Evolutionary conservation across 2,113 vertebrate genomes (phyloP), one percentile per base, ranked within the genome.

Genomic region (Spea bombifrons): DNA sequence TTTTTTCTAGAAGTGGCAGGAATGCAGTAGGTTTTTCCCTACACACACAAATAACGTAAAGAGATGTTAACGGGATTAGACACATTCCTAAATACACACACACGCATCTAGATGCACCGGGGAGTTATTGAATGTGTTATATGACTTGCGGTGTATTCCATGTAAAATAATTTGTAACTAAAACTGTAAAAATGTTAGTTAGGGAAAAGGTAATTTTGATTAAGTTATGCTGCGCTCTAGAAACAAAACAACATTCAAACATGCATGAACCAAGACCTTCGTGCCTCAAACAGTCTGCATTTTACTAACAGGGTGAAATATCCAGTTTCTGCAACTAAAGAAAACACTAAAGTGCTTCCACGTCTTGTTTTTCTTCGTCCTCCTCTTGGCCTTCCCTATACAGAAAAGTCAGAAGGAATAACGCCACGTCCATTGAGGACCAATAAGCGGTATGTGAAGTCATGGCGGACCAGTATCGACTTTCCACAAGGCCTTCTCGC

Each of bases 391-490:
- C 90, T 5, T 93, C 92, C 85, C 94, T 95, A 85, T 94, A 96
- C 89, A 98, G 95, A 89, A 99, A 99, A 74, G 96, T 97, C 77
- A 99, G 89, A 13, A 99, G 92, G 87, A 99, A 99, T 12, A 98
- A 94, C 0, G 97, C 96, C 7, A 99, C 93, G 75, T 99, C 97
- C 83, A 96, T 93, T 5, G 97, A 99, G 48, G 93, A 96, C 97
- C 97, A 99, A 65, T 99, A 99, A 77, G 95, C 94, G 16, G 97
- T 99, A 87, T 99, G 97, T 0, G 97, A 99, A 0, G 97, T 99
- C 87, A 99, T 96, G 0, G 96, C 94, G 0, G 97, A 99, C 97
- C 97, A 99, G 79, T 98, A 99, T 81, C 97, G 94, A 86, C 94
- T 99, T 88, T 98, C 96, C 88, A 99, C 97, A 3, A 99, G 87